Evolutionary conservation across 2,888 invertebrate genomes (phyloP), one percentile per base, ranked within the genome.

Genomic region (Watsonalla binaria): DNA sequence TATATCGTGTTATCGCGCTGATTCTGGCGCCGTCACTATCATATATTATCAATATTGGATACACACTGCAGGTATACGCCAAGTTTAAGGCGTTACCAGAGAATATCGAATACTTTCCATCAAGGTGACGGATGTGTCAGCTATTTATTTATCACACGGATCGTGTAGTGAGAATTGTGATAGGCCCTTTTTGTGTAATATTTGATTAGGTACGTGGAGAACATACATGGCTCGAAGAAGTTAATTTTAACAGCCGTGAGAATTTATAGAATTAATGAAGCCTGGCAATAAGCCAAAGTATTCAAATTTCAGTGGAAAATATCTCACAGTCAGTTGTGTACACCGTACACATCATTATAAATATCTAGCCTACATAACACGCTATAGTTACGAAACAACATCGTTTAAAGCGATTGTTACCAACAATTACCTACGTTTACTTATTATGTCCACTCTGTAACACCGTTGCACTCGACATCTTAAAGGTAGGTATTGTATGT

Each of bases 31-130:
- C 58, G 54, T 14, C 37, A 33, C 54, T 80, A 80, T 79, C 76
- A 67, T 75, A 57, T 52, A 56, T 70, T 84, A 80, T 83, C 84
- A 72, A 56, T 70, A 70, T 73, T 70, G 52, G 63, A 69, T 71
- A 66, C 59, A 58, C 60, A 57, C 60, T 42, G 11, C 8, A 52
- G 51, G 56, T 54, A 39, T 52, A 58, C 61, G 53, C 53, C 57
- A 62, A 63, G 65, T 66, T 63, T 56, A 68, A 70, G 63, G 65
- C 63, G 56, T 62, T 60, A 55, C 34, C 47, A 50, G 47, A 52
- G 33, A 51, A 47, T n/a, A n/a, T n/a, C n/a, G n/a, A n/a, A n/a
- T 24, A 24, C 24, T 24, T 24, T 24, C 24, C 24, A 24, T 24
- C 24, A 24, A 24, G 24, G 24, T 24, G 24, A 24, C 24, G 24